phyloP scores from a whole-genome alignment of 1,140 invertebrate species.

The Augochlora pura region DNA sequence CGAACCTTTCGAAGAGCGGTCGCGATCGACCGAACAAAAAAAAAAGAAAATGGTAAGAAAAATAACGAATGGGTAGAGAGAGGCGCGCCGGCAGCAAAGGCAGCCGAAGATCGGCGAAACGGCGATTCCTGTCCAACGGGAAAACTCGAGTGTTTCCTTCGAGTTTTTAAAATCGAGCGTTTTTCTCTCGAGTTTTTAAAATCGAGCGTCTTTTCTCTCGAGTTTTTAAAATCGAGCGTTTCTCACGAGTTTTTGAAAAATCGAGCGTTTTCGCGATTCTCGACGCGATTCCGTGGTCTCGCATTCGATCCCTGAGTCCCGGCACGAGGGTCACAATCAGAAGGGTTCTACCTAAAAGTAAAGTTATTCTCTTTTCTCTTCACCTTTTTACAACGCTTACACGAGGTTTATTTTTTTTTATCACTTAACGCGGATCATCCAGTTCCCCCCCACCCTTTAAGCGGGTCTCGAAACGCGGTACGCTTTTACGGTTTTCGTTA shows the following conservation, averaged over 20 bases:
- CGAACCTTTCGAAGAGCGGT: not conserved
- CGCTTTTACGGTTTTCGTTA: slow-evolving; percentile 14
- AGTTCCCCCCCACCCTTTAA: slow-evolving; percentile 25
- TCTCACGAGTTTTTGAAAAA: too few species aligned
- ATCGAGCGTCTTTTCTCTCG: too few species aligned
- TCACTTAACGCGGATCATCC: slow-evolving; percentile 40
- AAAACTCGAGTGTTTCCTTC: too few species aligned
- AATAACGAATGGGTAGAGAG: too few species aligned
- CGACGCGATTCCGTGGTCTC: not conserved
- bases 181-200: too few species aligned
- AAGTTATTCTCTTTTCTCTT: not conserved
- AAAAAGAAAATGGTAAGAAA: slow-evolving; percentile 3
- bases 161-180: too few species aligned
- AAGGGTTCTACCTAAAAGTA: slow-evolving; percentile 40
- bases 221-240: too few species aligned
- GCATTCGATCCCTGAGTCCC: not conserved
- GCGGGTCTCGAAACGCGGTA: slow-evolving; percentile 11
- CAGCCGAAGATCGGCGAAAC: too few species aligned
- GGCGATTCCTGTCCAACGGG: too few species aligned
- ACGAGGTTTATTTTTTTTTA: slow-evolving; percentile 36
- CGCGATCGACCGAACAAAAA: not conserved
- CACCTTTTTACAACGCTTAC: slow-evolving; percentile 26
- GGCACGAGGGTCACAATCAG: slow-evolving; percentile 43
- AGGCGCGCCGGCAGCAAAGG: too few species aligned
- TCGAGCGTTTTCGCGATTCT: too few species aligned